These are phyloP conservation scores for Trissolcus japonicus DNA, from an alignment of 2,888 invertebrate species.

Conservation along the genomic window DNA sequence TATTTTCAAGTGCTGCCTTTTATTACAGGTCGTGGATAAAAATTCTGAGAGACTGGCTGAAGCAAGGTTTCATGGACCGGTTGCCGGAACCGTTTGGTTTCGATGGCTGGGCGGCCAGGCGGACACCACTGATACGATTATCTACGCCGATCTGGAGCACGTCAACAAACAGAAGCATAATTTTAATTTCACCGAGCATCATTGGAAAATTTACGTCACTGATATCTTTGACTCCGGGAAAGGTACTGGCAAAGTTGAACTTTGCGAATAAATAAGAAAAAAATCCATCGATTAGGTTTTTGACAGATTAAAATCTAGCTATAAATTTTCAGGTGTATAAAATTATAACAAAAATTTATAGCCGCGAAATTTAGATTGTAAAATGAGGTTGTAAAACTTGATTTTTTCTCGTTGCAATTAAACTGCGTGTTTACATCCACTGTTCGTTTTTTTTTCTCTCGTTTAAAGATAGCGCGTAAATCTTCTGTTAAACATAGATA, in stretches of 20 bases:
- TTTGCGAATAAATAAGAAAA: not conserved
- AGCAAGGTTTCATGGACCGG: constrained; percentile 85
- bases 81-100: constrained; percentile 87
- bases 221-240: constrained; percentile 88
- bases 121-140: constrained; percentile 84
- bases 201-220: constrained; percentile 93
- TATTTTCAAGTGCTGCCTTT: no score
- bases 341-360: no score
- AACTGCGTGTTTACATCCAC: no score
- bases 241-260: constrained; percentile 64
- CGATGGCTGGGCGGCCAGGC: constrained; percentile 80
- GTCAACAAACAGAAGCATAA: constrained; percentile 78
- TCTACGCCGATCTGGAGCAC: constrained; percentile 87
- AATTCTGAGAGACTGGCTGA: constrained; percentile 86
- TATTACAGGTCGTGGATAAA: constrained; percentile 80
- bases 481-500: constrained; percentile 5
- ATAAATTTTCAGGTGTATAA: no score
- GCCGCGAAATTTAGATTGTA: no score
- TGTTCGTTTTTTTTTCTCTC: not conserved
- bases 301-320: no score
- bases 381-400: no score
- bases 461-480: constrained; percentile 1
- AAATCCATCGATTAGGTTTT: no score
- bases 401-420: no score
- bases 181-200: constrained; percentile 83